These are phyloP conservation scores for Cydia amplana DNA, from an alignment of 1,140 invertebrate species.

Conservation along the genomic window DNA sequence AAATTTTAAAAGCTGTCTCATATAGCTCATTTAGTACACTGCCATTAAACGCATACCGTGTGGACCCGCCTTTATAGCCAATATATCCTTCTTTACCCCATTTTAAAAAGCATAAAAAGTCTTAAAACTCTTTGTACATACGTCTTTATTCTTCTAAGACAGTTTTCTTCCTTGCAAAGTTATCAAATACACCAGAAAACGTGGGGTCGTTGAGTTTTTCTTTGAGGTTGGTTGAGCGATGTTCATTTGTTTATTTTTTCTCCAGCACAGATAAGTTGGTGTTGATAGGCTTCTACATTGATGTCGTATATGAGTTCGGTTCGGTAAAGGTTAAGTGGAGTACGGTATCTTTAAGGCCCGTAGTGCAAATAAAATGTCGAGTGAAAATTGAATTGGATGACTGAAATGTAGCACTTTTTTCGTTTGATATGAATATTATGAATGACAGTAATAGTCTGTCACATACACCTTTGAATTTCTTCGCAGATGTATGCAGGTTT, in stretches of 20 bases:
- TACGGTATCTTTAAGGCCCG: neutral
- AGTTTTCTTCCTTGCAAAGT: neutral
- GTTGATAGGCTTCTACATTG: neutral
- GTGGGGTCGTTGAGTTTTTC: neutral
- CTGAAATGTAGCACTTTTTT: neutral
- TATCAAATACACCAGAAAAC: neutral
- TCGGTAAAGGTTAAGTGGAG: conserved; percentile 4
- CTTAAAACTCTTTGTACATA: neutral
- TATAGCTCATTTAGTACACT: neutral
- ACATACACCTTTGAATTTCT: no score
- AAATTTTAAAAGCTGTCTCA: conserved; percentile 11
- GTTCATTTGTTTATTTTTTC: neutral
- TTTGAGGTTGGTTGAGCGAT: neutral
- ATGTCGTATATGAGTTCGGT: conserved; percentile 3
- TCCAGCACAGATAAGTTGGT: neutral
- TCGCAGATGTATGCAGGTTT: no score
- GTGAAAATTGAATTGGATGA: neutral
- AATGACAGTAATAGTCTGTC: no score
- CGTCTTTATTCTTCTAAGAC: neutral
- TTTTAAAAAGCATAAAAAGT: neutral
- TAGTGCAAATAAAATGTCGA: neutral
- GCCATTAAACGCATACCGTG: conserved; percentile 22
- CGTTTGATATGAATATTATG: neutral
- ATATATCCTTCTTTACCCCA: neutral
- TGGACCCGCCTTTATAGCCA: conserved; percentile 11